phyloP scores from a whole-genome alignment of 2,888 invertebrate species.

The Nomada hirtipes region DNA sequence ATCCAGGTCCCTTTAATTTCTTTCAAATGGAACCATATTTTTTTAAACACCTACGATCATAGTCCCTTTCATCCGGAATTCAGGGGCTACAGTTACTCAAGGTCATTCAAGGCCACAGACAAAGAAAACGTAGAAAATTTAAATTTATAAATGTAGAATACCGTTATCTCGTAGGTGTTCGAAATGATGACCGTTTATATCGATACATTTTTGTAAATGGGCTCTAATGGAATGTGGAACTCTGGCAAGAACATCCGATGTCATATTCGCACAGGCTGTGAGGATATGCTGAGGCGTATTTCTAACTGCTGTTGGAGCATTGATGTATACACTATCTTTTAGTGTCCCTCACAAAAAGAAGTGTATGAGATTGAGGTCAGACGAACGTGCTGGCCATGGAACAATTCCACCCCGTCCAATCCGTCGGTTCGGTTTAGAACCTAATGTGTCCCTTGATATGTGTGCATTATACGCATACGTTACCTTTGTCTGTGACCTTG shows the following conservation, averaged over 20 bases:
- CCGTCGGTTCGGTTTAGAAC: too few relatives aligned
- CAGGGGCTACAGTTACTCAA: slow-evolving; percentile 5
- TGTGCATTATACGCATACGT: not conserved
- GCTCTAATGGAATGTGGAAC: slow-evolving; percentile 8
- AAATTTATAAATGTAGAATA: slow-evolving; percentile 6
- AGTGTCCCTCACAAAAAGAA: too few relatives aligned
- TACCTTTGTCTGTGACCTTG: not conserved
- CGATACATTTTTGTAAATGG: slow-evolving; percentile 3
- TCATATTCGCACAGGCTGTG: slow-evolving; percentile 8
- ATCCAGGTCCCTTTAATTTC: not conserved
- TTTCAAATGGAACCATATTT: not conserved
- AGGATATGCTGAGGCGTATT: slow-evolving; percentile 3
- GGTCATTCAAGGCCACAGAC: slow-evolving; percentile 3
- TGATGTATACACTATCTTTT: too few relatives aligned
- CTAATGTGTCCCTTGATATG: too few relatives aligned
- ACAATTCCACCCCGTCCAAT: too few relatives aligned
- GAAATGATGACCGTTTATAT: slow-evolving; percentile 7
- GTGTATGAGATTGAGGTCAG: too few relatives aligned
- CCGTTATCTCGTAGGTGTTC: slow-evolving; percentile 9
- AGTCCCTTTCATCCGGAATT: slow-evolving; percentile 18
- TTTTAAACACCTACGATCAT: slow-evolving; percentile 5
- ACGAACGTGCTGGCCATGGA: too few relatives aligned
- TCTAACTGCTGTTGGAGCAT: not conserved
- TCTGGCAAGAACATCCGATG: slow-evolving; percentile 3
- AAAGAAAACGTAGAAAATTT: not conserved